Evolutionary conservation across 2,888 invertebrate genomes (phyloP).

Genomic region (Epinotia bilunana): DNA sequence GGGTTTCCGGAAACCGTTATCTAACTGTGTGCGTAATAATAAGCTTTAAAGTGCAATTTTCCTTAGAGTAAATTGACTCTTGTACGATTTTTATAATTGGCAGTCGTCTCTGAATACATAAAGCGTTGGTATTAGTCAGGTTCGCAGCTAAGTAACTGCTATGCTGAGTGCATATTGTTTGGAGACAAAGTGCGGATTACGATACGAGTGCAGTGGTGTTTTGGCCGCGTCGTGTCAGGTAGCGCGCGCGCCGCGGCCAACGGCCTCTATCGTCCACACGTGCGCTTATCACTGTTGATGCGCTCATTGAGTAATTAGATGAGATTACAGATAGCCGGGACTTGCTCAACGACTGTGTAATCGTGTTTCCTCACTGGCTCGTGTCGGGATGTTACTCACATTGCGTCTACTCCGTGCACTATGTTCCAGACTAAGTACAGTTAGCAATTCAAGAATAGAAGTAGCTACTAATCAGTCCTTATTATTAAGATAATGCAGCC

Average conservation of each 20-base stretch:
- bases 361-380: constrained; percentile 21
- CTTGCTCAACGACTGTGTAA: constrained; percentile 48
- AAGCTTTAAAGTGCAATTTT: too few relatives aligned
- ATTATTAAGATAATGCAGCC: too few relatives aligned
- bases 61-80: too few relatives aligned
- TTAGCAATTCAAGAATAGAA: background rate
- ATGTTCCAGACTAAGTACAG: background rate
- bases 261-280: constrained; percentile 49
- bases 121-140: background rate
- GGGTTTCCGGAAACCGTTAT: too few relatives aligned
- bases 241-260: constrained; percentile 47
- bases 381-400: background rate
- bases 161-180: background rate
- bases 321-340: constrained; percentile 37
- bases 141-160: too few relatives aligned
- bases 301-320: constrained; percentile 41
- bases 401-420: background rate
- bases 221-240: constrained; percentile 44
- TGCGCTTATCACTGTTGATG: constrained; percentile 37
- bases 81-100: too few relatives aligned
- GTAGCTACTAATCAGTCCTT: background rate
- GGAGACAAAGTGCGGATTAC: constrained; percentile 12
- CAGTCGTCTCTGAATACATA: background rate
- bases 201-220: background rate
- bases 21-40: too few relatives aligned